These are phyloP conservation scores for Procambarus virginalis DNA, from an alignment of 1,140 invertebrate genomes.

Conservation along the genomic window DNA sequence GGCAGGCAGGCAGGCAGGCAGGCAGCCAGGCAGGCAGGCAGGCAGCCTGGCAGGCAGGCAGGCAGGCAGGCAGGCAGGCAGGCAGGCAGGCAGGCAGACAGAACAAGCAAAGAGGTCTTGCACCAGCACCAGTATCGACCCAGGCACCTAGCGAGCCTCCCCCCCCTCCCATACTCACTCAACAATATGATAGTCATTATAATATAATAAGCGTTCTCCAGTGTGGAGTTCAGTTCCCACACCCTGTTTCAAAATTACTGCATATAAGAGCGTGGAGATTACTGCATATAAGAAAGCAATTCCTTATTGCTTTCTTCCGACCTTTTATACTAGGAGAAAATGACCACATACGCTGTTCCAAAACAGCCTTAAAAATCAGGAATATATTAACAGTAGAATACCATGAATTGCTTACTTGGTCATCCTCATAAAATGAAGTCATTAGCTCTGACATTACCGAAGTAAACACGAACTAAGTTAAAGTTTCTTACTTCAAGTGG, in stretches of 20 bases:
- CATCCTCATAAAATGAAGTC: no score
- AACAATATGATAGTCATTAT: neutral
- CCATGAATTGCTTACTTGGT: no score
- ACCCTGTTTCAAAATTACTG: neutral
- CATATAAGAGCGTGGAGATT: neutral
- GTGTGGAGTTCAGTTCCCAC: neutral
- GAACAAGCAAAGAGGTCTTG: neutral
- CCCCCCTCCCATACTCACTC: neutral
- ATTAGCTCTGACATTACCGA: no score
- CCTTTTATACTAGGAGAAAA: no score
- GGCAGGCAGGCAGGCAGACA: no score
- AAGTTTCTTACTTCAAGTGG: no score
- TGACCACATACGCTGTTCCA: no score
- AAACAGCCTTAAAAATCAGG: no score
- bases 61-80: neutral
- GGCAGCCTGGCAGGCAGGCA: constrained; percentile 2
- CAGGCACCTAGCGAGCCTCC: neutral
- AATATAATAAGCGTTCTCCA: neutral
- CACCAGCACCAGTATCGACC: neutral
- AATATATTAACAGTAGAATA: no score
- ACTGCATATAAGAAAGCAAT: neutral
- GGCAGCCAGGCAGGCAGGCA: neutral
- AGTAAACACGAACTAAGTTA: no score
- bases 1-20: constrained; percentile 5
- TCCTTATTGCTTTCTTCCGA: neutral